Evolutionary conservation across 2,113 vertebrate species (phyloP).

Genomic region (Morone saxatilis): DNA sequence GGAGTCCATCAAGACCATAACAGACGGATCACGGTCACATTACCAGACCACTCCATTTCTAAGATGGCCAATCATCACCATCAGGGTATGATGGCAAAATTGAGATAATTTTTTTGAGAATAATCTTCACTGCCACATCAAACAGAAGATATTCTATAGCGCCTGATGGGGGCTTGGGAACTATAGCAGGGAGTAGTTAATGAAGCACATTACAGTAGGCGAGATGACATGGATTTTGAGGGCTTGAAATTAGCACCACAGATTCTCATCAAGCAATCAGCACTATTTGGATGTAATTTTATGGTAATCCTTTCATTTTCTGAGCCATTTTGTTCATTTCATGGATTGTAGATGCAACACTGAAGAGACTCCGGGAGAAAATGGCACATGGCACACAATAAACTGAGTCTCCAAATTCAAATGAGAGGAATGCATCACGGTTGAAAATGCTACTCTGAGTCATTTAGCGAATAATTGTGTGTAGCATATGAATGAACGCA

Average conservation of each 20-base stretch:
- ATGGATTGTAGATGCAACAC: conserved; percentile 54
- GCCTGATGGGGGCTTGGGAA: conserved; percentile 42
- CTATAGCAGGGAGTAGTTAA: conserved; percentile 59
- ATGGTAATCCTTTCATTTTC: conserved; percentile 77
- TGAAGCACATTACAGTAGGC: conserved; percentile 63
- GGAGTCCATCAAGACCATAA: conserved; percentile 41
- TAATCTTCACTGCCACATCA: conserved; percentile 58
- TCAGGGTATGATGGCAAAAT: conserved; percentile 42
- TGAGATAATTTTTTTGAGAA: conserved; percentile 20
- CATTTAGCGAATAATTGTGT: conserved; percentile 44
- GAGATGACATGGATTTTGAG: conserved; percentile 69
- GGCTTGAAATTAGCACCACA: conserved; percentile 74
- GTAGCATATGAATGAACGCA: conserved; percentile 42
- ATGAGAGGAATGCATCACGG: conserved; percentile 30
- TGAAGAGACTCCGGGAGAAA: conserved; percentile 49
- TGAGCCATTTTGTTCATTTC: conserved; percentile 74
- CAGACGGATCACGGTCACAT: conserved; percentile 33
- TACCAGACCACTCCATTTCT: conserved; percentile 17
- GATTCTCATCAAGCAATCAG: conserved; percentile 79
- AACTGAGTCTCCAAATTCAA: conserved; percentile 50
- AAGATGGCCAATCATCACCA: conserved; percentile 61
- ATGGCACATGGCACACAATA: conserved; percentile 53
- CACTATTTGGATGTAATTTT: conserved; percentile 76
- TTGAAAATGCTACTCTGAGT: conserved; percentile 27
- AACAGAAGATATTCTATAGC: conserved; percentile 39